A percentile compares a stretch with the other conserved stretches of the same genome.
Evolutionary conservation across 2,797 vertebrate species (phyloP).

Genomic region (Coccyzus lansbergi): DNA sequence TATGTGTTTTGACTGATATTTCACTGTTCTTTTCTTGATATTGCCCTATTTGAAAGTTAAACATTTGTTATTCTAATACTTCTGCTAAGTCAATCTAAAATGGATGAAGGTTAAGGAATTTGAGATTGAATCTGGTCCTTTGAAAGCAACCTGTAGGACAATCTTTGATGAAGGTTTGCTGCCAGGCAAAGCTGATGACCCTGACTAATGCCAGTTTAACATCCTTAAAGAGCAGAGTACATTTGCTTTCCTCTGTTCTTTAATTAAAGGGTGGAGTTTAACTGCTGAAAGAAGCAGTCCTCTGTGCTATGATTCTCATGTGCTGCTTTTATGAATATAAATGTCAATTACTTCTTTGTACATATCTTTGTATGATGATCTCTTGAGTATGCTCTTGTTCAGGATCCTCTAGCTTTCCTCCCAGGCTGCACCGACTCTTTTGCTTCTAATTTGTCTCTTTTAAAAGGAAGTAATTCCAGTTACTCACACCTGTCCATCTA

Average conservation of each 20-base stretch:
- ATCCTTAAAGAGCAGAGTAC: not conserved
- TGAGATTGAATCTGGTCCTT: not conserved
- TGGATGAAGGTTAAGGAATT: not conserved
- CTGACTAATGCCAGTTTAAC: not conserved
- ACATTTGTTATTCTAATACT: not conserved
- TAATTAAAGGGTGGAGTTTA: not conserved
- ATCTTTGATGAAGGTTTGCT: not conserved
- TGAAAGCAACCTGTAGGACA: not conserved
- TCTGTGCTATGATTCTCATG: not conserved
- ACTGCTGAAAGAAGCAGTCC: not conserved
- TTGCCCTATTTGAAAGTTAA: not conserved
- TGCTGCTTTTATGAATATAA: not conserved
- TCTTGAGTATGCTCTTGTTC: not conserved
- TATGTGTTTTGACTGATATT: not conserved
- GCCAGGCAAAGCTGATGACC: not conserved
- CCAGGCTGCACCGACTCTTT: not conserved
- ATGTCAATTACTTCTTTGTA: not conserved
- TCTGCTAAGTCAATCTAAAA: not conserved
- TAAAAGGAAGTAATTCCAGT: not conserved
- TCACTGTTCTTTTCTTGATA: not conserved
- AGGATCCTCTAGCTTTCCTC: not conserved
- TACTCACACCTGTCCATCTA: not conserved
- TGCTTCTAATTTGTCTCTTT: not conserved
- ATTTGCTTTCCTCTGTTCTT: not conserved
- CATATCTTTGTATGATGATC: accelerated